A percentile compares a stretch with the other conserved stretches of the same genome.
Conservation (phyloP, 2,113 vertebrate genomes). For the Thermophis baileyi region DNA sequence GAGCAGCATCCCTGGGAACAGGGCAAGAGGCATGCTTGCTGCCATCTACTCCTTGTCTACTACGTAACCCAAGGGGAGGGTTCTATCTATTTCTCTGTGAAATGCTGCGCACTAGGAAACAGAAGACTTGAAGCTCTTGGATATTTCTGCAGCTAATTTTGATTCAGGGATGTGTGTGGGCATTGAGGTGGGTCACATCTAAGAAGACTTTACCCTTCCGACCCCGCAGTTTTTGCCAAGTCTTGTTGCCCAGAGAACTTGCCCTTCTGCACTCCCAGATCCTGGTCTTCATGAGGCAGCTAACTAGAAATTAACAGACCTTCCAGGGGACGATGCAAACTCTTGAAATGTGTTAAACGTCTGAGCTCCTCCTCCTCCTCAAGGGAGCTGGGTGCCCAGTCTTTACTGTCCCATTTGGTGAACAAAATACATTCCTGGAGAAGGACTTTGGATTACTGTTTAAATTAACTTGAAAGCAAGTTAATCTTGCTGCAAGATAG, state of each 20-base stretch:
- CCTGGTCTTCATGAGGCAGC: neutral
- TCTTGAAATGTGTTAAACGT: neutral
- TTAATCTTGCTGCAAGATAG: neutral
- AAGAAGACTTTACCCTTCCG: neutral
- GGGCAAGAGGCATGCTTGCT: neutral
- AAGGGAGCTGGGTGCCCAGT: neutral
- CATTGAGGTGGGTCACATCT: neutral
- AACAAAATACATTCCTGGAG: neutral
- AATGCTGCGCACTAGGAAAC: neutral
- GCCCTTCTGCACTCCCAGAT: neutral
- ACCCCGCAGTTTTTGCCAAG: neutral
- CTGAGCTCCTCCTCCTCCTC: neutral
- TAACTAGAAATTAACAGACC: neutral
- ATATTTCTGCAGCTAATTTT: neutral
- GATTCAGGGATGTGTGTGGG: neutral
- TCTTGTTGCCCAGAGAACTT: neutral
- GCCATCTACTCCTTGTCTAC: neutral
- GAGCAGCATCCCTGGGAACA: neutral
- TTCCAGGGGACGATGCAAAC: neutral
- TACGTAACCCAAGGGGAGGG: neutral
- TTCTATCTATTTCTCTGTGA: neutral
- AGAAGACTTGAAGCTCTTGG: neutral
- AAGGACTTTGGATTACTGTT: neutral
- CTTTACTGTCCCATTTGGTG: neutral
- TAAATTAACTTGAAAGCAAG: neutral